Evolutionary conservation across 2,113 vertebrate species (phyloP), one percentile per base, ranked within the genome.

Genomic region (Hemibagrus wyckioides): DNA sequence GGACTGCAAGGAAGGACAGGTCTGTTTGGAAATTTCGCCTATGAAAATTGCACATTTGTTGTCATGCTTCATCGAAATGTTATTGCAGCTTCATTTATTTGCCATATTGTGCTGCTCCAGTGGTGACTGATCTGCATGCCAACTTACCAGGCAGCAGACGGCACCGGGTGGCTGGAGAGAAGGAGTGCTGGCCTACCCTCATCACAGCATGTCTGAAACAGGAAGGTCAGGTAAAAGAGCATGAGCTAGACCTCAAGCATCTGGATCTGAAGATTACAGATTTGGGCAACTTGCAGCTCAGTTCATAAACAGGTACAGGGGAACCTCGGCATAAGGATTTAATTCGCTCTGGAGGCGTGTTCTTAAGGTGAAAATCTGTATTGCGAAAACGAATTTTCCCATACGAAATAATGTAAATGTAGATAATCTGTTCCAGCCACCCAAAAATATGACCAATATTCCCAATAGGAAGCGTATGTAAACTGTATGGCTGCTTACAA

Each of bases 141-240:
- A 84, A 65, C 77, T 50, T 79, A n/a, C 85, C 85, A 69, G 61
- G 79, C 50, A n/a, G 79, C 77, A 86, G 77, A 56, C 77, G 65
- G 63, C 52, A 48, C 52, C 52, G 79, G 77, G 61, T 69, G 79
- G 86, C 80, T 83, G 73, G 61, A 67, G 56, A 44, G 80, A 57
- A 69, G 69, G 59, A 81, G 59, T 28, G 50, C 80, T 83, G 80
- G 80, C 84, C 83, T 89, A 77, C 54, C 57, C 63, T 85, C 44
- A 87, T 25, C 61, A n/a, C 57, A 86, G 67, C 83, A 84, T 84
- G 83, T 84, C 77, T 80, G 77, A 41, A 69, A 80, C 85, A 86
- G 33, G 36, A 80, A 81, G 85, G 77, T 80, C 76, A 56, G 83
- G 23, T 56, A 14, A 15, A 56, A 25, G 48, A 69, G 61, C 85